These are phyloP conservation scores for Psephotus haematonotus DNA, from an alignment of 2,113 vertebrate species.

Conservation along the genomic window DNA sequence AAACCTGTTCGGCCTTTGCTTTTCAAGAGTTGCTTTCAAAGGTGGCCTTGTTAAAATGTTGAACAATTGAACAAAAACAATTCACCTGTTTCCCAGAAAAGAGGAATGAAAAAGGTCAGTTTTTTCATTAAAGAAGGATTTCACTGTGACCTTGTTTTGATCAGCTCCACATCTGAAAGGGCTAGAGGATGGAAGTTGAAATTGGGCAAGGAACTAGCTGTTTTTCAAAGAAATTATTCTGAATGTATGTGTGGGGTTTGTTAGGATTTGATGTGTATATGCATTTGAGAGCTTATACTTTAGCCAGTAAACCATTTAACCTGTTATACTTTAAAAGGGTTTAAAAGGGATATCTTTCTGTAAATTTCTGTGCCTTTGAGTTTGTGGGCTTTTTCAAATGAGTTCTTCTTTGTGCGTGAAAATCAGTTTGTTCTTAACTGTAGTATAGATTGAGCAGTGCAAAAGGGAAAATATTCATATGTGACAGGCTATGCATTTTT, in stretches of 20 bases:
- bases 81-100: neutral
- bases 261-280: neutral
- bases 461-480: neutral
- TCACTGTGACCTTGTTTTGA: slow-evolving; percentile 32
- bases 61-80: neutral
- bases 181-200: neutral
- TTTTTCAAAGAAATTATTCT: neutral
- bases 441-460: neutral
- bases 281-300: neutral
- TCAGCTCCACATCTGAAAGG: neutral
- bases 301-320: neutral
- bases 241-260: neutral
- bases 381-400: neutral
- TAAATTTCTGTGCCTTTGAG: neutral
- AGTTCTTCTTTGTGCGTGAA: neutral
- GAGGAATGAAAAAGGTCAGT: neutral
- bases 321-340: neutral
- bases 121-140: neutral
- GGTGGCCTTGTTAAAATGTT: neutral
- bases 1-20: neutral
- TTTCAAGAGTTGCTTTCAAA: neutral
- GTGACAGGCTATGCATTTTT: neutral
- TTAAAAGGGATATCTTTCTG: neutral
- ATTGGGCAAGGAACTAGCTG: neutral
- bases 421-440: neutral